Evolutionary conservation across 2,888 invertebrate genomes (phyloP).

Genomic region (Sphaerophoria taeniata): DNA sequence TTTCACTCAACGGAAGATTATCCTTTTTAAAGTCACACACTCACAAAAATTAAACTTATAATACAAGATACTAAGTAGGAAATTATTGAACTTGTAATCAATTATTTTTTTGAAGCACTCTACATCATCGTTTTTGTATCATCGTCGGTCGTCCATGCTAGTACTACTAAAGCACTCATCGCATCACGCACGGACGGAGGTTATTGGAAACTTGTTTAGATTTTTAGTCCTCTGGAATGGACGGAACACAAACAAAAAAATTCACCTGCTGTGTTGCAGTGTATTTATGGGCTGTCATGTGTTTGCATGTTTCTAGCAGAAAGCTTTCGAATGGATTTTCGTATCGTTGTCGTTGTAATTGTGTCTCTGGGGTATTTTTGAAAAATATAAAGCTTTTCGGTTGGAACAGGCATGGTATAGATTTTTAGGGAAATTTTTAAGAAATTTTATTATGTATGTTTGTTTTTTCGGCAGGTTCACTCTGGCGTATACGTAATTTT

Average conservation of each 20-base stretch:
- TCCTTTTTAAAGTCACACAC: background rate
- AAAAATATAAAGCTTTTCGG: background rate
- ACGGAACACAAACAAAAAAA: conserved; percentile 2
- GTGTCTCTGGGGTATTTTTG: background rate
- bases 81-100: conserved; percentile 16
- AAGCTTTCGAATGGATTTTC: conserved; percentile 43
- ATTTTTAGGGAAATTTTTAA: too few relatives aligned
- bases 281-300: conserved; percentile 46
- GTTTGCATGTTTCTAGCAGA: conserved; percentile 44
- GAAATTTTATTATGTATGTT: too few relatives aligned
- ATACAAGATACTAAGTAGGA: too few relatives aligned
- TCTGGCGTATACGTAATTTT: background rate
- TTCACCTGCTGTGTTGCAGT: conserved; percentile 63
- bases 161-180: conserved; percentile 4
- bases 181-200: conserved; percentile 37
- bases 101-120: conserved; percentile 6
- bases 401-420: conserved; percentile 8
- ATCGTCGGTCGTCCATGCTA: conserved; percentile 3
- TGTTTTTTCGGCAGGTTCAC: too few relatives aligned
- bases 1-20: background rate
- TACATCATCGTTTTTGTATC: background rate
- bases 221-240: conserved; percentile 41
- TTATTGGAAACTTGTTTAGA: conserved; percentile 58
- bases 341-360: background rate
- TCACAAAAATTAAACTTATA: too few relatives aligned